Conservation (phyloP, 2,888 invertebrate genomes). For the Pammene aurita region DNA sequence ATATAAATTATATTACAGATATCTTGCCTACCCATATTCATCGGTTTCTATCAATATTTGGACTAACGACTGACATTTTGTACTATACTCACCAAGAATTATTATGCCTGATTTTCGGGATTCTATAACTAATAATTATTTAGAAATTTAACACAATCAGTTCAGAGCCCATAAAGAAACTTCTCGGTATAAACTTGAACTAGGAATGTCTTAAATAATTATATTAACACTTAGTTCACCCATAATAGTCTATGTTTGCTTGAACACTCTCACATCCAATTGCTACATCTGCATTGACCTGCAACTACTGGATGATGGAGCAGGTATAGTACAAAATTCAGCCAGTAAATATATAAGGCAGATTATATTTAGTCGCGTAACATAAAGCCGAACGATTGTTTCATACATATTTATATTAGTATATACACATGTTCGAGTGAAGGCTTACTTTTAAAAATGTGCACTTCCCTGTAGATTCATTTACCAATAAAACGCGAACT, state of each 20-base stretch:
- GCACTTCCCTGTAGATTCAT: neutral
- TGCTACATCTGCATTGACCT: too few species aligned
- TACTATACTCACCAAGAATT: conserved; percentile 28
- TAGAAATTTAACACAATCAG: too few species aligned
- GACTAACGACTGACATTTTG: conserved; percentile 54
- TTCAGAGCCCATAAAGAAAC: neutral
- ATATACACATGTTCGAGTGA: conserved; percentile 34
- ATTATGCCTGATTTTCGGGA: neutral
- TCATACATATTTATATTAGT: conserved; percentile 49
- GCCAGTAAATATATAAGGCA: conserved; percentile 48
- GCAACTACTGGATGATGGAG: too few species aligned
- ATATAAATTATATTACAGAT: conserved; percentile 39
- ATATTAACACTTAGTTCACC: too few species aligned
- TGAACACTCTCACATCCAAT: too few species aligned
- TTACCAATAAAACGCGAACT: neutral
- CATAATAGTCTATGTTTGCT: too few species aligned
- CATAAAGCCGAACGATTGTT: conserved; percentile 39
- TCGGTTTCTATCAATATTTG: conserved; percentile 65
- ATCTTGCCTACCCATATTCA: conserved; percentile 33
- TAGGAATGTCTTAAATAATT: neutral
- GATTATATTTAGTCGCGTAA: conserved; percentile 44
- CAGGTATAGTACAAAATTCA: conserved; percentile 34
- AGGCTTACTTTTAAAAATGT: conserved; percentile 19
- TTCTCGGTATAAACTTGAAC: neutral
- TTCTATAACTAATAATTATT: neutral